Evolutionary conservation across 2,888 invertebrate genomes (phyloP).

Genomic region (Stenodema calcarata): DNA sequence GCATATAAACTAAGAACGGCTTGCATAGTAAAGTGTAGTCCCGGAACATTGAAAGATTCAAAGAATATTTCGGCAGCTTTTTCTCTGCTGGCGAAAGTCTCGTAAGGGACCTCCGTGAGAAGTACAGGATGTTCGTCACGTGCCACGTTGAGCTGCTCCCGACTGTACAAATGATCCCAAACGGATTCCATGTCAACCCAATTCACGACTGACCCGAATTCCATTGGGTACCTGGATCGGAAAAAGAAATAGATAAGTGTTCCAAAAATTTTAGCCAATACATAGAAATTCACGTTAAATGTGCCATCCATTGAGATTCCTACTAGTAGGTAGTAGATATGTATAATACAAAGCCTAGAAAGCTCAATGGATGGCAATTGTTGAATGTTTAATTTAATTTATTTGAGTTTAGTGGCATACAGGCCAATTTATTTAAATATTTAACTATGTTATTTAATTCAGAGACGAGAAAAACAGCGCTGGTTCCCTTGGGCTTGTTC

Average conservation of each 20-base stretch:
- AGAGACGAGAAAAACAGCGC: no score
- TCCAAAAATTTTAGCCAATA: no score
- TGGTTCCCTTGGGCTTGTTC: no score
- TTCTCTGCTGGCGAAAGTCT: constrained; percentile 91
- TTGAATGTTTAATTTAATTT: no score
- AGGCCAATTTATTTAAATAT: no score
- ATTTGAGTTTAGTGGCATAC: no score
- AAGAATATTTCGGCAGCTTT: constrained; percentile 94
- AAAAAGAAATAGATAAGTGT: constrained; percentile 63
- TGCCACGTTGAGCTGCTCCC: constrained; percentile 81
- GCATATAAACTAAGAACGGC: constrained; percentile 93
- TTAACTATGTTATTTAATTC: no score
- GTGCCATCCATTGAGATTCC: no score
- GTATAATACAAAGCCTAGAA: no score
- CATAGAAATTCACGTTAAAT: no score
- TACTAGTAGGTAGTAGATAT: no score
- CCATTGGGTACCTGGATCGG: constrained; percentile 78
- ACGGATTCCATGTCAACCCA: constrained; percentile 94
- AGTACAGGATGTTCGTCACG: constrained; percentile 92
- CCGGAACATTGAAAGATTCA: constrained; percentile 90
- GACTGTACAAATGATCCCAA: constrained; percentile 93
- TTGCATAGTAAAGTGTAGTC: constrained; percentile 94
- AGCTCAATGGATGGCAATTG: no score
- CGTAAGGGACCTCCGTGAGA: constrained; percentile 87
- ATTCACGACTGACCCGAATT: constrained; percentile 89